A percentile compares a stretch with the other conserved stretches of the same genome.
Evolutionary conservation across 2,888 invertebrate genomes (phyloP).

Genomic region (Gari tellinella): DNA sequence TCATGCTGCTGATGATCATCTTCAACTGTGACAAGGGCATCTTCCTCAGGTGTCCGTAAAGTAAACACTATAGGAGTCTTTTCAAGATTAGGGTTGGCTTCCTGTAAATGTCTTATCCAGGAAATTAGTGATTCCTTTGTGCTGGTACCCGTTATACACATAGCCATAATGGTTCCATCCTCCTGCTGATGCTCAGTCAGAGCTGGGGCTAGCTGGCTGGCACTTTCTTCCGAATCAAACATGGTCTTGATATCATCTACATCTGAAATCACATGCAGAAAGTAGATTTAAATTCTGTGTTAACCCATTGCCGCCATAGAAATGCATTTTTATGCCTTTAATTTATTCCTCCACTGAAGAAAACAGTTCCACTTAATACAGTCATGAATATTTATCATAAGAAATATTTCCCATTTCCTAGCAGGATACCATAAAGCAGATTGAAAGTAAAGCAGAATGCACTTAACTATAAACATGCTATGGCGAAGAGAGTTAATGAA

Average conservation of each 20-base stretch:
- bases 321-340: no score
- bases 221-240: constrained; percentile 71
- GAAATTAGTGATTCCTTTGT: constrained; percentile 94
- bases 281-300: no score
- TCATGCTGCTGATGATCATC: constrained; percentile 13
- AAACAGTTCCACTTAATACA: no score
- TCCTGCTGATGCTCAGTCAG: constrained; percentile 95
- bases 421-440: no score
- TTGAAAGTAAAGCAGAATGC: no score
- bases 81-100: constrained; percentile 89
- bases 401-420: no score
- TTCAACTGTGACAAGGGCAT: constrained; percentile 10
- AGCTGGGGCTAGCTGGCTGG: constrained; percentile 80
- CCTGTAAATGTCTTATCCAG: constrained; percentile 88
- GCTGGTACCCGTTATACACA: constrained; percentile 96
- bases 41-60: constrained; percentile 82
- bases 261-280: constrained; percentile 57
- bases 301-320: no score
- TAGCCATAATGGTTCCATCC: constrained; percentile 94
- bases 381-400: no score
- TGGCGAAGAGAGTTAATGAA: no score
- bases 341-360: no score
- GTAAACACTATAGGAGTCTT: constrained; percentile 94
- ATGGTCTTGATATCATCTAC: constrained; percentile 70
- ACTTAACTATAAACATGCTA: no score